Conservation (phyloP, 2,888 invertebrate species). For the Polydrusus tereticollis region DNA sequence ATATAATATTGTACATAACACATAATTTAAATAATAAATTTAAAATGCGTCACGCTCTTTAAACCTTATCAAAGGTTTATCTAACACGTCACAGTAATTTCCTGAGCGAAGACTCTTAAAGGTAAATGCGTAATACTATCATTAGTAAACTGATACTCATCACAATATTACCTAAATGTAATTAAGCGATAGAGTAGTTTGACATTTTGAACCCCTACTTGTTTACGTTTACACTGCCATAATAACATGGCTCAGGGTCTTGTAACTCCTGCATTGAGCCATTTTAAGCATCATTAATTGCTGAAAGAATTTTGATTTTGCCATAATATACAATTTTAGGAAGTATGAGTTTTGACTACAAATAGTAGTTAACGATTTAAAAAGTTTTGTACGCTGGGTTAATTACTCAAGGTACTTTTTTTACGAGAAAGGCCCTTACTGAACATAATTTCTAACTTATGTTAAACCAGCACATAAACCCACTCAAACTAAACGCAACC, state of each 20-base stretch:
- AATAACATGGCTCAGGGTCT: conserved; percentile 6
- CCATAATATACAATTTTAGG: background rate
- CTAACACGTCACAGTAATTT: background rate
- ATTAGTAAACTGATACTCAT: conserved; percentile 17
- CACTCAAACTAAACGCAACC: too few relatives aligned
- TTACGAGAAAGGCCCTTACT: too few relatives aligned
- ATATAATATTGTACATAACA: too few relatives aligned
- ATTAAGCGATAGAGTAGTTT: conserved; percentile 15
- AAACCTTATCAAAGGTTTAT: background rate
- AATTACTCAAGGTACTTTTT: too few relatives aligned
- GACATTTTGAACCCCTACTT: conserved; percentile 18
- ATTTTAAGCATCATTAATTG: background rate
- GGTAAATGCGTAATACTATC: conserved; percentile 11
- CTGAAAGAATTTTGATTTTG: background rate
- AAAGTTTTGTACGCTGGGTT: too few relatives aligned
- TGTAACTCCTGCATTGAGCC: background rate
- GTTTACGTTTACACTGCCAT: conserved; percentile 15
- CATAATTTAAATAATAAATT: background rate
- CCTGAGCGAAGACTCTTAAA: conserved; percentile 4
- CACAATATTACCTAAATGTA: conserved; percentile 16
- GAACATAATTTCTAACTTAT: too few relatives aligned
- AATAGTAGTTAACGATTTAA: too few relatives aligned
- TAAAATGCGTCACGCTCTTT: background rate
- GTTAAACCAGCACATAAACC: too few relatives aligned
- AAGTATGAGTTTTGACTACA: too few relatives aligned